Evolutionary conservation across 2,888 invertebrate species (phyloP).

Genomic region (Hartigia nigra): DNA sequence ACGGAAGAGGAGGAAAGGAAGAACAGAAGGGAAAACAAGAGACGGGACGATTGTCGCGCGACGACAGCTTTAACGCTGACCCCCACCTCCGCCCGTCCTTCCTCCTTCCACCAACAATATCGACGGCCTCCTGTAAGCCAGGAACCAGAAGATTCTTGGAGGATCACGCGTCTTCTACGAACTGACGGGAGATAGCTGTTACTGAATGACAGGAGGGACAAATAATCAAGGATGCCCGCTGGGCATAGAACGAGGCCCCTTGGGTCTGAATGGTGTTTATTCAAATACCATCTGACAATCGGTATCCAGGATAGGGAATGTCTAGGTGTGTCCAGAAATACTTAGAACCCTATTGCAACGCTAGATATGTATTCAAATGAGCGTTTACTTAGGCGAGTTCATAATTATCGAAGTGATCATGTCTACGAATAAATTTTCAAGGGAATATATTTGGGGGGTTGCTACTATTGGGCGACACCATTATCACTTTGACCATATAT

Average conservation of each 20-base stretch:
- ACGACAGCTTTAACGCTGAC: constrained; percentile 1
- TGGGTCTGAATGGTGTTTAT: background rate
- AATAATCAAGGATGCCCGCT: background rate
- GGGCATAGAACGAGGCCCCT: background rate
- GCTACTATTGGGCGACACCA: constrained; percentile 31
- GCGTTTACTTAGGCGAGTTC: constrained; percentile 29
- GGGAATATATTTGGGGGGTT: constrained; percentile 13
- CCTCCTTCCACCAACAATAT: background rate
- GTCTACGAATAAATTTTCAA: constrained; percentile 45
- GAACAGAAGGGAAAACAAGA: background rate
- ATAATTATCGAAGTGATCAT: constrained; percentile 46
- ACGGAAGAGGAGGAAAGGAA: too few relatives aligned
- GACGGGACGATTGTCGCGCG: background rate
- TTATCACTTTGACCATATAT: background rate
- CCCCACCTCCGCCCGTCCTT: background rate
- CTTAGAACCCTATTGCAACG: constrained; percentile 27
- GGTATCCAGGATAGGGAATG: background rate
- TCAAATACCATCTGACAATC: background rate
- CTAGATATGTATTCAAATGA: constrained; percentile 18
- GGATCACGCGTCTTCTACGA: background rate
- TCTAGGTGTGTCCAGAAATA: constrained; percentile 32
- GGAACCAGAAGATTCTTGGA: background rate
- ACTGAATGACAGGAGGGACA: background rate
- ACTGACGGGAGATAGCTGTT: too few relatives aligned
- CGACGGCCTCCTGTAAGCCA: background rate